These are phyloP conservation scores for Spondyliosoma cantharus DNA, from an alignment of 2,797 vertebrate species.

Conservation along the genomic window DNA sequence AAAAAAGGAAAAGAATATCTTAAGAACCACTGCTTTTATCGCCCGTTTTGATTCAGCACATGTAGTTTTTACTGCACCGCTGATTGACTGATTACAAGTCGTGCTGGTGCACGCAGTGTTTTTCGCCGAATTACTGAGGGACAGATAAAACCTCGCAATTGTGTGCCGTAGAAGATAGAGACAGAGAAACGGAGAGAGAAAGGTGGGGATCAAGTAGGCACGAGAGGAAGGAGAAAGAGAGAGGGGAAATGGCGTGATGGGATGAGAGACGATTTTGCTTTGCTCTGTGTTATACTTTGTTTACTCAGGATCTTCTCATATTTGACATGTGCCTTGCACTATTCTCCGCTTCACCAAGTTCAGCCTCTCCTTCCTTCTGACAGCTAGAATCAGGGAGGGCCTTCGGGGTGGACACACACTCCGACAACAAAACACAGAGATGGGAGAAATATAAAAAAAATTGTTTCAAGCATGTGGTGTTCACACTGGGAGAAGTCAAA, in stretches of 20 bases:
- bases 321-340: slow-evolving; percentile 84
- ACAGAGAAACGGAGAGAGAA: slow-evolving; percentile 16
- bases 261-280: slow-evolving; percentile 73
- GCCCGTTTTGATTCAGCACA: slow-evolving; percentile 42
- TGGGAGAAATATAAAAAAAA: slow-evolving; percentile 40
- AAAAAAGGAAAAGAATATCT: slow-evolving; percentile 13
- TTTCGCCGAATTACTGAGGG: slow-evolving; percentile 43
- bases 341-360: slow-evolving; percentile 81
- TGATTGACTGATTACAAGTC: slow-evolving; percentile 65
- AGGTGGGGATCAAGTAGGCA: slow-evolving; percentile 49
- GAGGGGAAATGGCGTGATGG: slow-evolving; percentile 62
- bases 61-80: slow-evolving; percentile 41
- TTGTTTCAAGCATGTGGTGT: slow-evolving; percentile 10
- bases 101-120: slow-evolving; percentile 52
- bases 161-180: slow-evolving; percentile 44
- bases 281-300: slow-evolving; percentile 80
- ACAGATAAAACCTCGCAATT: slow-evolving; percentile 56
- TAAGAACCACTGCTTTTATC: slow-evolving; percentile 55
- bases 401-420: slow-evolving; percentile 66
- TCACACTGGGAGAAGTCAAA: background rate
- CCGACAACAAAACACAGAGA: slow-evolving; percentile 61
- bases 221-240: slow-evolving; percentile 43
- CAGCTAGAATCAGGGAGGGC: slow-evolving; percentile 74
- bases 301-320: slow-evolving; percentile 80
- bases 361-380: slow-evolving; percentile 73